Conservation (phyloP, 2,797 vertebrate species). For the Lates japonicus region DNA sequence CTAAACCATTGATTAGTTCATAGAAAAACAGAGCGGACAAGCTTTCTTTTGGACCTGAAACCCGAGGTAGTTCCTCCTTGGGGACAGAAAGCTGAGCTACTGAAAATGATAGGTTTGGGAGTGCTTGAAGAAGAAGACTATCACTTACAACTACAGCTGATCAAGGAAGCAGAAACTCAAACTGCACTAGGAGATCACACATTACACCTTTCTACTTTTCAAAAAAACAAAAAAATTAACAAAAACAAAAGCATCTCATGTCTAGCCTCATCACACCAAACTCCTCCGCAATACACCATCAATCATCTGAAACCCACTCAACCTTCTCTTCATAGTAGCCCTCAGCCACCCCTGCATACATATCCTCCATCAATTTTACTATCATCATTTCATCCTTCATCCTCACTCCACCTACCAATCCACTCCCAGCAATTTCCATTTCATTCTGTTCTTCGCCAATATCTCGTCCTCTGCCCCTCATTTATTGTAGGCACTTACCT, state of each 20-base stretch:
- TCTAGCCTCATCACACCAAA: neutral
- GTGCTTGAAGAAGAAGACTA: neutral
- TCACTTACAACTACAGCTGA: too few species aligned
- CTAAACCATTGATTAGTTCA: neutral
- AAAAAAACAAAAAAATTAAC: too few species aligned
- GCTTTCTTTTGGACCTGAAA: neutral
- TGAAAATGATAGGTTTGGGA: neutral
- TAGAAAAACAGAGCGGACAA: neutral
- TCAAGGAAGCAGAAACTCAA: neutral
- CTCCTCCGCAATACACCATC: neutral
- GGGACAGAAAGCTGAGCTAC: neutral
- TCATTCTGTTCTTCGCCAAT: slow-evolving; percentile 24
- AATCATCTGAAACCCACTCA: neutral
- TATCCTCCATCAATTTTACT: neutral
- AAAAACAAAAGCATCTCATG: neutral
- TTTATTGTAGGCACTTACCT: neutral
- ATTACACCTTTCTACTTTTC: neutral
- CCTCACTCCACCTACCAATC: slow-evolving; percentile 7
- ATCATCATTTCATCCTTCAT: neutral
- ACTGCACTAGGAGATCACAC: neutral
- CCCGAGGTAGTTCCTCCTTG: neutral
- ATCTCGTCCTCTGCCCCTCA: neutral
- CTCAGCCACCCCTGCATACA: neutral
- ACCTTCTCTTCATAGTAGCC: neutral
- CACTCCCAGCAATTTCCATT: slow-evolving; percentile 31